Base-by-base conservation (phyloP, 2,797 vertebrate genomes). In the Anas capensis region DNA sequence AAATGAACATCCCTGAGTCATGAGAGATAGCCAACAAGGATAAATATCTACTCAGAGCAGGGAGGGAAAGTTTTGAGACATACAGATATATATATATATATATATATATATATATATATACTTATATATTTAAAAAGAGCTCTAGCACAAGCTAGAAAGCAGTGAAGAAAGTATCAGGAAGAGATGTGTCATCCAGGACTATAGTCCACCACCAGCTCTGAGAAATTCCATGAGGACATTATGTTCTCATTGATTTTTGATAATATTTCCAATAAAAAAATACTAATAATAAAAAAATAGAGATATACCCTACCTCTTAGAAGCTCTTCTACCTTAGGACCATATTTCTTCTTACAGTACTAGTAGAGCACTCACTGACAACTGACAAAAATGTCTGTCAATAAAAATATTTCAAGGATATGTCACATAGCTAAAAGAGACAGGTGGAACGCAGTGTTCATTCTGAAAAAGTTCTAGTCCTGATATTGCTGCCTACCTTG, bases 151-250 rank as follows among this genome's bases (percentile, higher is more conserved):
- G 36, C 17, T 8, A 66, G 10, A 20, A 68, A 3, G 3, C 10
- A 58, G 7, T 40, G 24, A 53, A 44, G 18, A 56, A 44, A 24
- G 5, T 5, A 31, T 3, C 9, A 44, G 20, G 19, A 54, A 54
- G 34, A 58, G 18, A 26, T 44, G n/a, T 58, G 29, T 8, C 18
- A 36, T 31, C 29, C 16, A 14, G 0, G 0, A 34, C 7, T 12
- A 4, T 12, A 36, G 12, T 46, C 10, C 11, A 27, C 27, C 29
- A 34, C 6, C 34, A 60, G 8, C 14, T 73, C 57, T 40, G 34
- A 75, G 57, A 36, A 73, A 6, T 34, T 86, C 24, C 15, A 54
- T 26, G 10, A 65, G 7, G 6, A 27, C 4, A 2, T 77, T 27
- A 21, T 14, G 36, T 24, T 51, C 27, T 36, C 29, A 33, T 16